phyloP scores from a whole-genome alignment of 2,888 invertebrate species.

The Mesochorus sp. region DNA sequence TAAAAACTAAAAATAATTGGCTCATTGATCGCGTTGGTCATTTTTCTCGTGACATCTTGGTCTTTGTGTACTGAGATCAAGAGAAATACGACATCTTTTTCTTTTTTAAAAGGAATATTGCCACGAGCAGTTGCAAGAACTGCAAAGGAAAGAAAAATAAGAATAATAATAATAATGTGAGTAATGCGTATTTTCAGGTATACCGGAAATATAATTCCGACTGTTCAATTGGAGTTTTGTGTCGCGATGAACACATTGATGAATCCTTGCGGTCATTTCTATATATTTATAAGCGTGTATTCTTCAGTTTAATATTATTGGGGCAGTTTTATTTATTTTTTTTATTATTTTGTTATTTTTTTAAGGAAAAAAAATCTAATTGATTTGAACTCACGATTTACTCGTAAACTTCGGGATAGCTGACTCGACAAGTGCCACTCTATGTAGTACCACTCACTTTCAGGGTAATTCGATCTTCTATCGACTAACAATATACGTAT shows the following conservation, averaged over 20 bases:
- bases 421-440: too few relatives aligned
- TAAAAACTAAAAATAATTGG: constrained; percentile 41
- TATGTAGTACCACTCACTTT: too few relatives aligned
- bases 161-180: constrained; percentile 9
- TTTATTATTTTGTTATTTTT: constrained; percentile 9
- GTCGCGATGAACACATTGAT: neutral
- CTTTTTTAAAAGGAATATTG: constrained; percentile 11
- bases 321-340: constrained; percentile 21
- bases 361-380: neutral
- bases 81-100: constrained; percentile 32
- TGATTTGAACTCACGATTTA: too few relatives aligned
- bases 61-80: constrained; percentile 37
- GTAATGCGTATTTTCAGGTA: constrained; percentile 36
- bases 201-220: constrained; percentile 15
- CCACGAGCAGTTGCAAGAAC: neutral
- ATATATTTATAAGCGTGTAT: constrained; percentile 15
- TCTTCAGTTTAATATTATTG: constrained; percentile 24
- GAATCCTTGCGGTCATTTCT: neutral
- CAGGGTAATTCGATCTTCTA: too few relatives aligned
- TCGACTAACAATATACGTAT: too few relatives aligned
- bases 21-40: constrained; percentile 42
- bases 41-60: constrained; percentile 30
- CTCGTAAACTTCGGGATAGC: too few relatives aligned
- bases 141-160: constrained; percentile 1
- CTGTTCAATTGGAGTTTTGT: neutral